These are phyloP conservation scores for Trematomus bernacchii DNA, from an alignment of 2,797 vertebrate genomes.

Conservation along the genomic window DNA sequence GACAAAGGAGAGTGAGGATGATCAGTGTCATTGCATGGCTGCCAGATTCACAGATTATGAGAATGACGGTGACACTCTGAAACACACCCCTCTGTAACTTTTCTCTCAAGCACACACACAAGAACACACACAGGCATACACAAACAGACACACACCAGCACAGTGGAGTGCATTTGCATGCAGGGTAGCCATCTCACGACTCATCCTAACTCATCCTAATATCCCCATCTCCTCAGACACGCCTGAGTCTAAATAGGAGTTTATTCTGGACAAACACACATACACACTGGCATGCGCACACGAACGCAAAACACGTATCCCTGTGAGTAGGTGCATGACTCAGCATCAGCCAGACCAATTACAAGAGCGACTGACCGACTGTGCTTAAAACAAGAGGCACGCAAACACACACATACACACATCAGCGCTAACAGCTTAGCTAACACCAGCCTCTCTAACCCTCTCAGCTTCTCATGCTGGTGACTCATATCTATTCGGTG, in stretches of 20 bases:
- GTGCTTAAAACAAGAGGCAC: slow-evolving; percentile 68
- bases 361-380: slow-evolving; percentile 73
- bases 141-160: slow-evolving; percentile 21
- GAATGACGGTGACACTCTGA: slow-evolving; percentile 59
- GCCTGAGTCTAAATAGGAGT: slow-evolving; percentile 72
- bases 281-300: slow-evolving; percentile 18
- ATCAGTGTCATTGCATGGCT: slow-evolving; percentile 53
- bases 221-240: slow-evolving; percentile 72
- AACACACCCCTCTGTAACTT: slow-evolving; percentile 38
- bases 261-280: slow-evolving; percentile 76
- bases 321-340: slow-evolving; percentile 78
- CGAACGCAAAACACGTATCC: slow-evolving; percentile 40
- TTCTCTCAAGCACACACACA: slow-evolving; percentile 34
- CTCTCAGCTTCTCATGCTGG: slow-evolving; percentile 58
- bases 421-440: slow-evolving; percentile 52
- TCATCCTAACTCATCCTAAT: slow-evolving; percentile 76
- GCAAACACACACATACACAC: slow-evolving; percentile 43
- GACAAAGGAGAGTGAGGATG: slow-evolving; percentile 47
- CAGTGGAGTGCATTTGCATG: slow-evolving; percentile 66
- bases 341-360: slow-evolving; percentile 80
- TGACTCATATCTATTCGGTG: slow-evolving; percentile 70
- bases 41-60: slow-evolving; percentile 55
- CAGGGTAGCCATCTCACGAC: slow-evolving; percentile 71
- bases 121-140: slow-evolving; percentile 12
- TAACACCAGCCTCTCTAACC: slow-evolving; percentile 61